Evolutionary conservation across 2,797 vertebrate species (phyloP).

Genomic region (Crax fasciolata): DNA sequence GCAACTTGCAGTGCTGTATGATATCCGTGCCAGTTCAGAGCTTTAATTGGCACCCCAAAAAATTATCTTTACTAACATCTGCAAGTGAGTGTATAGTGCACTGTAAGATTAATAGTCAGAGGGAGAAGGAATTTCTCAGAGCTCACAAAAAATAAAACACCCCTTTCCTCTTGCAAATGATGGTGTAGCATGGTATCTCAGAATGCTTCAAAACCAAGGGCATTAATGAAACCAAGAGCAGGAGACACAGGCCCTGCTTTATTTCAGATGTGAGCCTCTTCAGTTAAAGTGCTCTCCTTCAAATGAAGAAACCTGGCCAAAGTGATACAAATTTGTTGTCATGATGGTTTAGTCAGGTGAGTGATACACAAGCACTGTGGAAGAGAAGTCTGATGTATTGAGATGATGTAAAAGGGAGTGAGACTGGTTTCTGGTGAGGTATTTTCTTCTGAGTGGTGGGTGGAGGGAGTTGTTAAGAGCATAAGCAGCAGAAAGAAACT

Average conservation of each 20-base stretch:
- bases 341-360: background rate
- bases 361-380: accelerated
- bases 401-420: background rate
- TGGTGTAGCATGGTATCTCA: background rate
- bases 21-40: slow-evolving; percentile 30
- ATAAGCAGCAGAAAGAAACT: background rate
- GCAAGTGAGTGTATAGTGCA: background rate
- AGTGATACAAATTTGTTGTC: background rate
- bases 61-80: slow-evolving; percentile 49
- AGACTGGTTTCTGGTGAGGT: background rate
- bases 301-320: background rate
- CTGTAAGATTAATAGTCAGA: slow-evolving; percentile 8
- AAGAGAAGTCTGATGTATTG: background rate
- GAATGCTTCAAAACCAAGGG: background rate
- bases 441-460: background rate
- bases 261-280: background rate
- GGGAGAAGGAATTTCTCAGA: background rate
- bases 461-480: background rate
- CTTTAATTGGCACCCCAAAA: slow-evolving; percentile 18
- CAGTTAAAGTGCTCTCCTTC: background rate
- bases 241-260: background rate
- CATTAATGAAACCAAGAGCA: background rate
- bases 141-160: background rate
- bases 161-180: background rate
- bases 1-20: slow-evolving; percentile 2